Percentiles rank a stretch among this genome's conserved stretches.
Conservation (phyloP, 2,888 invertebrate genomes). For the Metopia argyrocephala region DNA sequence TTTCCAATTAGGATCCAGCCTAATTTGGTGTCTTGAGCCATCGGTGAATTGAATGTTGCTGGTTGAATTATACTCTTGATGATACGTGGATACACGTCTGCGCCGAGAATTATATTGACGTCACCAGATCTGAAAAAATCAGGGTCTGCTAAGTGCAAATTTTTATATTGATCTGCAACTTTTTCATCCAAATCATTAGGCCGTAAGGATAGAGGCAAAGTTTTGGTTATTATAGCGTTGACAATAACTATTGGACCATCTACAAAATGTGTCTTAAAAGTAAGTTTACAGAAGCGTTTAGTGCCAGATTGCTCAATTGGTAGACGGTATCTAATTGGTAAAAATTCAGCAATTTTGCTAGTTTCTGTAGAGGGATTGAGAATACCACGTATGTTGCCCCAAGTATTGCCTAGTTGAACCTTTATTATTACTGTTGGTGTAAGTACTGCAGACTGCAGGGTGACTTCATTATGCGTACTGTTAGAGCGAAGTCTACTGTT, state of each 20-base stretch:
- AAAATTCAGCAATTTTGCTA: background rate
- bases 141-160: background rate
- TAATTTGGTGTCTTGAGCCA: conserved; percentile 3
- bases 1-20: conserved; percentile 2
- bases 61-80: background rate
- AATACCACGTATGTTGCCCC: background rate
- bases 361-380: no score
- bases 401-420: background rate
- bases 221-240: background rate
- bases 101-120: background rate
- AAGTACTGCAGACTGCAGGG: background rate
- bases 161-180: background rate
- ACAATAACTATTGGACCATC: background rate
- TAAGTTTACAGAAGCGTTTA: background rate
- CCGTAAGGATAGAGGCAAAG: background rate
- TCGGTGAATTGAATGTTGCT: background rate
- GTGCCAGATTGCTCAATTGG: background rate
- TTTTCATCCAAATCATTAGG: background rate
- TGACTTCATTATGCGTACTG: background rate
- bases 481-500: no score
- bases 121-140: background rate
- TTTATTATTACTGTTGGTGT: background rate
- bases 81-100: background rate
- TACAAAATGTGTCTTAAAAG: background rate
- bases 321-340: background rate